Conservation (phyloP, 2,797 vertebrate genomes). For the Propithecus perrieri region DNA sequence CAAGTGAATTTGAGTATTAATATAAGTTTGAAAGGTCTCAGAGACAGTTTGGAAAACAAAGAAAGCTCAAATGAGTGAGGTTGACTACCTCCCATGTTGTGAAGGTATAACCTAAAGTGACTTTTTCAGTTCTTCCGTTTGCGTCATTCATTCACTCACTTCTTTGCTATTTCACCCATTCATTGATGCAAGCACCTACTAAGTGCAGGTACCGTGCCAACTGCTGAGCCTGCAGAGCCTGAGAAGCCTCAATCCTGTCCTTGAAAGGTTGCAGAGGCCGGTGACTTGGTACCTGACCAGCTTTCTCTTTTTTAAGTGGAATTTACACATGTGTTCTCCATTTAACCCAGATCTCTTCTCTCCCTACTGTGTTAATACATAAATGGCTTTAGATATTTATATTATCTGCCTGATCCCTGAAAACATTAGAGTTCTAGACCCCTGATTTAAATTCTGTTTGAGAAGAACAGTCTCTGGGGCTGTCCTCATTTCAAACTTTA, state of each 20-base stretch:
- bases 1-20: background rate
- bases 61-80: background rate
- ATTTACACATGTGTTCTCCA: constrained; percentile 21
- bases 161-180: background rate
- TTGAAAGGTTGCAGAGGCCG: background rate
- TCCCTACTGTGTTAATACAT: constrained; percentile 8
- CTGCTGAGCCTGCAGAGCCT: background rate
- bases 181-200: background rate
- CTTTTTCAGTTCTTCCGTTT: background rate
- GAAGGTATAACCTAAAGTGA: background rate
- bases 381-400: constrained; percentile 1
- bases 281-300: background rate
- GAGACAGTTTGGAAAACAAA: background rate
- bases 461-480: background rate
- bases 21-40: background rate
- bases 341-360: constrained; percentile 22
- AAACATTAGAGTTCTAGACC: background rate
- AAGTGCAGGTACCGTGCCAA: background rate
- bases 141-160: background rate
- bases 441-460: constrained; percentile 26
- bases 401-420: background rate
- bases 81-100: background rate
- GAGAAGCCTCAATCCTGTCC: background rate
- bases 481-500: constrained; percentile 57
- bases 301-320: constrained; percentile 19